phyloP scores from a whole-genome alignment of 2,888 invertebrate genomes.

The Apoda limacodes region DNA sequence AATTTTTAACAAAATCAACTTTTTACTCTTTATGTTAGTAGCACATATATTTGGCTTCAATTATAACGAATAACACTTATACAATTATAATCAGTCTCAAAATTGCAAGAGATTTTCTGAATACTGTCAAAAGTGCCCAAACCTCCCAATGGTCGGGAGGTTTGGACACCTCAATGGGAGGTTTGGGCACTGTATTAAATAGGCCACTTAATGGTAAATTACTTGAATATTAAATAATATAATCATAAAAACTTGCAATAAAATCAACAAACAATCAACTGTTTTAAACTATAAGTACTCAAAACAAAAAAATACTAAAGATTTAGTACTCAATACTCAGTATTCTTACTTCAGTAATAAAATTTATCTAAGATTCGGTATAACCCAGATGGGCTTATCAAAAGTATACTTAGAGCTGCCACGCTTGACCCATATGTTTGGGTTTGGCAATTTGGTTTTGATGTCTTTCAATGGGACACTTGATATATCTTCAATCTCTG shows the following conservation, averaged over 20 bases:
- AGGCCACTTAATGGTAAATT: constrained; percentile 6
- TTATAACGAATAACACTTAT: constrained; percentile 2
- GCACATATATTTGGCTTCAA: constrained; percentile 7
- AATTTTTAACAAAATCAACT: constrained; percentile 9
- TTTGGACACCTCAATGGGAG: constrained; percentile 9
- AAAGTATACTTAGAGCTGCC: constrained; percentile 9
- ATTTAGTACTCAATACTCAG: constrained; percentile 5
- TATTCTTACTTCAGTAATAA: constrained; percentile 7
- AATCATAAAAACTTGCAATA: constrained; percentile 4
- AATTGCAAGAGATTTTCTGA: constrained; percentile 8
- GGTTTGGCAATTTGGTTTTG: constrained; percentile 9
- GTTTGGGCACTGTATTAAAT: constrained; percentile 3
- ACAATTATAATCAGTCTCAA: constrained; percentile 8
- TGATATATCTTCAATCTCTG: not conserved
- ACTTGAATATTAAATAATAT: constrained; percentile 5
- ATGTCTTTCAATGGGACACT: constrained; percentile 5
- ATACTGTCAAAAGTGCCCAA: constrained; percentile 5
- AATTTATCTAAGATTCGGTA: constrained; percentile 10
- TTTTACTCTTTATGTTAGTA: constrained; percentile 5
- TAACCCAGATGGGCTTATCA: constrained; percentile 10
- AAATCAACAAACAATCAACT: constrained; percentile 6
- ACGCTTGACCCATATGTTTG: constrained; percentile 9
- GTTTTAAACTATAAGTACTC: not conserved
- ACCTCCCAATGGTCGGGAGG: constrained; percentile 9
- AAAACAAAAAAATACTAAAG: constrained; percentile 7